Evolutionary conservation across 92 coral and sea anemone species (phyloP).

Genomic region (Parazoanthus darwini): DNA sequence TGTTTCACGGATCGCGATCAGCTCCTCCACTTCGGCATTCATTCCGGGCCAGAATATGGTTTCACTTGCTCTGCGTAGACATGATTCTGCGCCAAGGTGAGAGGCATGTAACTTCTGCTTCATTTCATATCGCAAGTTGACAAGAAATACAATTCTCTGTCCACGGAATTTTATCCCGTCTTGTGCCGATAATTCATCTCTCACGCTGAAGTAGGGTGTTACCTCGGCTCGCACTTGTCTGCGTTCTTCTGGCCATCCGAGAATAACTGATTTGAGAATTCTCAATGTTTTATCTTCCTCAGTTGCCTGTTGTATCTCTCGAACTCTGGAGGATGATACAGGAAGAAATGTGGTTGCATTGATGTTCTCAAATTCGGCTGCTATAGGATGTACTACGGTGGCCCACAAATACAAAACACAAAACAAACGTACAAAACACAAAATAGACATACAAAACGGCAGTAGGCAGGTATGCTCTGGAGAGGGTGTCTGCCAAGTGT

Average conservation of each 20-base stretch:
- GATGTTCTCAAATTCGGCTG: too few relatives aligned
- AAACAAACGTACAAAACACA: too few relatives aligned
- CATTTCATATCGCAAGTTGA: constrained; percentile 21
- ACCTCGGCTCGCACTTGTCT: constrained; percentile 9
- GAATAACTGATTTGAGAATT: constrained; percentile 10
- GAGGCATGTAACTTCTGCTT: constrained; percentile 27
- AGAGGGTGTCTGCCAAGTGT: too few relatives aligned
- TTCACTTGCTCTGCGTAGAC: constrained; percentile 34
- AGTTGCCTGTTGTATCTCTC: too few relatives aligned
- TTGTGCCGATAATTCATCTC: constrained; percentile 22
- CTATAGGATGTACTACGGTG: too few relatives aligned
- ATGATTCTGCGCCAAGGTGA: neutral
- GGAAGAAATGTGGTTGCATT: too few relatives aligned
- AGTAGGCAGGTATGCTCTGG: too few relatives aligned
- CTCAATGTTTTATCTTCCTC: too few relatives aligned
- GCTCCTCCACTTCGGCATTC: neutral
- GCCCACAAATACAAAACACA: too few relatives aligned
- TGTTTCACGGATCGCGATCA: neutral
- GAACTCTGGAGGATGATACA: too few relatives aligned
- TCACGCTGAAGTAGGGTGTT: constrained; percentile 25
- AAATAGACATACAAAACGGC: too few relatives aligned
- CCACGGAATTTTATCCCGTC: constrained; percentile 6
- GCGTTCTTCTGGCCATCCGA: constrained; percentile 36
- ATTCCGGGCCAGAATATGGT: constrained; percentile 7
- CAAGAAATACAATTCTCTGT: constrained; percentile 14